These are phyloP conservation scores for Leptobrachium ailaonicum DNA, from an alignment of 2,113 vertebrate genomes.

Conservation along the genomic window DNA sequence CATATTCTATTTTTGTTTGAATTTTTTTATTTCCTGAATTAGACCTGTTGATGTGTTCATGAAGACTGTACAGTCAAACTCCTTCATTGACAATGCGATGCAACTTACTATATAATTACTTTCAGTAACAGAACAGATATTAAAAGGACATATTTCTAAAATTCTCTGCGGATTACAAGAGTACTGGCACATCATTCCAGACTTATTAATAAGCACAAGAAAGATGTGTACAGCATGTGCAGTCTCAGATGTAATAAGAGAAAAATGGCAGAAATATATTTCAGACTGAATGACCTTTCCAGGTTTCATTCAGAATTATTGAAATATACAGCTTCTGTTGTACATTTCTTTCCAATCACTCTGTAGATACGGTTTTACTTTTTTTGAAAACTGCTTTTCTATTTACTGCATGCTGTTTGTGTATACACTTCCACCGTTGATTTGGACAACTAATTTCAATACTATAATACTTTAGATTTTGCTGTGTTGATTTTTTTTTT, in stretches of 20 bases:
- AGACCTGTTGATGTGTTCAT: too few species aligned
- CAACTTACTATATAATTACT: neutral
- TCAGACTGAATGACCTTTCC: slow-evolving; percentile 23
- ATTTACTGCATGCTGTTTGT: neutral
- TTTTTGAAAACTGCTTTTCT: slow-evolving; percentile 42
- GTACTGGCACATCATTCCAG: slow-evolving; percentile 18
- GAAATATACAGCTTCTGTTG: slow-evolving; percentile 21
- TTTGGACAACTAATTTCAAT: too few species aligned
- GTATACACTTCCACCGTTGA: too few species aligned
- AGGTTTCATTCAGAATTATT: slow-evolving; percentile 12
- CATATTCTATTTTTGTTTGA: too few species aligned
- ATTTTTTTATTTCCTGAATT: too few species aligned
- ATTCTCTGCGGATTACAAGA: slow-evolving; percentile 12
- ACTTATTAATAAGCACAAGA: slow-evolving; percentile 46
- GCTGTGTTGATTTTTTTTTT: too few species aligned
- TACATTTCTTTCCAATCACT: slow-evolving; percentile 9
- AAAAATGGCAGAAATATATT: slow-evolving; percentile 43
- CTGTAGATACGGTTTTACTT: slow-evolving; percentile 2
- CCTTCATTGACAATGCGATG: neutral
- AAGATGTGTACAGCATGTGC: slow-evolving; percentile 35
- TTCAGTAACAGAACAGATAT: neutral
- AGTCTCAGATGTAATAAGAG: slow-evolving; percentile 36
- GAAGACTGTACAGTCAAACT: too few species aligned
- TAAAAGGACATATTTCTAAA: neutral
- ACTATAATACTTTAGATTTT: too few species aligned